A percentile compares a stretch with the other conserved stretches of the same genome.
phyloP scores from a whole-genome alignment of 2,797 vertebrate genomes.

The Cryptoblepharus egeriae region DNA sequence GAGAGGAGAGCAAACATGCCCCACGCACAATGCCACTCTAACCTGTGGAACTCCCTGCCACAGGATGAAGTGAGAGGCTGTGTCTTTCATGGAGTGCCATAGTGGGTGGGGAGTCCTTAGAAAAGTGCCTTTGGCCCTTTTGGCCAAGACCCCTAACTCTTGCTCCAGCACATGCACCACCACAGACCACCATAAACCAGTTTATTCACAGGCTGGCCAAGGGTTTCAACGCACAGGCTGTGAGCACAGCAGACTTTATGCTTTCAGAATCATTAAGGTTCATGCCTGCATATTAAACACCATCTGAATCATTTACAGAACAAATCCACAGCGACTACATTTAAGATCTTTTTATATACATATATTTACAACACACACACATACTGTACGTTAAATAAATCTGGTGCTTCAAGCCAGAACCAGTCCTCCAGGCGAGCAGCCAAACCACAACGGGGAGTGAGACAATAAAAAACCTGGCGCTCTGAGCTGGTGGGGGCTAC shows the following conservation, averaged over 20 bases:
- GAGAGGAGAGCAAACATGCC: too few relatives aligned
- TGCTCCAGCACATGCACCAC: neutral
- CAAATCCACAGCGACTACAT: neutral
- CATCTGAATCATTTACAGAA: neutral
- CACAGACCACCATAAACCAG: neutral
- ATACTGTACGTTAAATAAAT: neutral
- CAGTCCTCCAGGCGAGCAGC: too few relatives aligned
- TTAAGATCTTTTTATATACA: neutral
- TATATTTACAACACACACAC: neutral
- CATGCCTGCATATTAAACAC: neutral
- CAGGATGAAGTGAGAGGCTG: too few relatives aligned
- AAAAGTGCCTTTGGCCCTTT: too few relatives aligned
- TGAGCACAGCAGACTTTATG: neutral
- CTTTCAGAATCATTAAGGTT: too few relatives aligned
- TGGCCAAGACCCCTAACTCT: too few relatives aligned
- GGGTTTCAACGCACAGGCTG: neutral
- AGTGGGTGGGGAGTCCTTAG: too few relatives aligned
- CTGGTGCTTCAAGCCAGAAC: neutral
- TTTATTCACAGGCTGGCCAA: neutral
- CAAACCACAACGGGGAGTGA: too few relatives aligned
- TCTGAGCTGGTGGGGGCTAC: conserved; percentile 43
- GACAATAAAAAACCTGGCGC: too few relatives aligned
- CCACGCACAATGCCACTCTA: too few relatives aligned
- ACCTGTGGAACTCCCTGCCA: too few relatives aligned
- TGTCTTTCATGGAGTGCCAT: too few relatives aligned